Conservation (phyloP, 2,888 invertebrate species). For the Andrena hattorfiana region DNA sequence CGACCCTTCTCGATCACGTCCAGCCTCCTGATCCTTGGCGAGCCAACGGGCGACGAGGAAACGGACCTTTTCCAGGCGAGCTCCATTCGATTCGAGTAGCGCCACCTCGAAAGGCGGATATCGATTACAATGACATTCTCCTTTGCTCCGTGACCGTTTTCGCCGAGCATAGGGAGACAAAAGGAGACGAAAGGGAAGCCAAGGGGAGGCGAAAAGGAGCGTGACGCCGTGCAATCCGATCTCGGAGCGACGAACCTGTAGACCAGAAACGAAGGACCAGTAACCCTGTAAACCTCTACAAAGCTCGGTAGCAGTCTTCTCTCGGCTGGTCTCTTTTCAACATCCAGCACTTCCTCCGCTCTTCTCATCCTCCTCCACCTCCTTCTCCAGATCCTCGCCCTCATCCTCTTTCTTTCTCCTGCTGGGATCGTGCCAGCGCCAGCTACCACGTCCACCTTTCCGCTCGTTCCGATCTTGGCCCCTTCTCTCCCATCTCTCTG, state of each 20-base stretch:
- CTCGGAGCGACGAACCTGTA: constrained; percentile 3
- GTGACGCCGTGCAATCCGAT: constrained; percentile 32
- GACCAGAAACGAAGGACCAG: constrained; percentile 29
- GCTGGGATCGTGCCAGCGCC: not conserved
- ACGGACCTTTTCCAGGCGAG: constrained; percentile 30
- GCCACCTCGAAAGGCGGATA: constrained; percentile 36
- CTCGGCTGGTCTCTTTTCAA: constrained; percentile 28
- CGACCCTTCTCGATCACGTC: constrained; percentile 17
- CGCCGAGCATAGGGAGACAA: not conserved
- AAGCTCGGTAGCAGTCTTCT: constrained; percentile 43
- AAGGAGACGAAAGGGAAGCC: too few species aligned
- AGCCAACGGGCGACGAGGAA: constrained; percentile 2
- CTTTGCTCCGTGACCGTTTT: not conserved
- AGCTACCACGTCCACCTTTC: constrained; percentile 25
- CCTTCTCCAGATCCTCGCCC: too few species aligned
- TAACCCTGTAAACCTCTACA: constrained; percentile 32
- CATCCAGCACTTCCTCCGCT: not conserved
- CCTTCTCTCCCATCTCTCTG: constrained; percentile 39
- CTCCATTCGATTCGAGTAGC: constrained; percentile 29
- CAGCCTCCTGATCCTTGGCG: not conserved
- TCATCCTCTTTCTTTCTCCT: not conserved
- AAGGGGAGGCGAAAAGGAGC: not conserved
- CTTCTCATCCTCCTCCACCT: not conserved
- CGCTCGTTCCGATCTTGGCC: constrained; percentile 34
- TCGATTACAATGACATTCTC: constrained; percentile 55